Base-by-base conservation (phyloP, 2,888 invertebrate genomes). In the Scaptodrosophila latifasciaeformis region DNA sequence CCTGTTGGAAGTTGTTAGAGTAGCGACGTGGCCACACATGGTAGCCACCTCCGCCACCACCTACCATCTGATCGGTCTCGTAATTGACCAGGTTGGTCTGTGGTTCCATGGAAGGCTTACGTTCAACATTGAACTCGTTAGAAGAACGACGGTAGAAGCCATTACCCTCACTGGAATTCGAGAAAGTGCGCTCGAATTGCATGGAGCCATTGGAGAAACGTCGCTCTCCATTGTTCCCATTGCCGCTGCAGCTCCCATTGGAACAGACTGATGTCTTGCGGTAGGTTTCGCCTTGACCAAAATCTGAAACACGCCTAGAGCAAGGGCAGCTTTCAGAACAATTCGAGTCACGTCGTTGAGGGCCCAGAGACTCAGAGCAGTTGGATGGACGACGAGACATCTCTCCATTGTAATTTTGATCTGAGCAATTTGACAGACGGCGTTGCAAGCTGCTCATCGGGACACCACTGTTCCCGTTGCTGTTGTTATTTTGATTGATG, bases 121-220 rank as follows among this genome's bases (percentile, higher is more conserved):
- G 80, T 27, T 84, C 84, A 46, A 76, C 66, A 30, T 81, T 77
- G 53, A 79, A 83, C 13, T 86, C 86, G 19, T 82, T 84, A 1
- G 86, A 86, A 37, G 81, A 71, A 17, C 86, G 83, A 2, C 86
- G 80, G 49, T 84, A 82, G 68, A 82, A 81, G 15, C 68, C 76
- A 7, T 68, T 64, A 56, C 62, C 65, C 30, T 79, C 80, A 63
- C 80, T 83, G 74, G 72, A 72, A 67, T 83, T 85, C 21, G 86
- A 85, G 53, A 83, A 85, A 24, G 67, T 83, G 12, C 85, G 65
- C 51, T 85, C 85, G 56, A 85, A 85, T 51, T 84, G 85, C 67
- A 85, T 71, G 37, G 85, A 82, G 9, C 85, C 85, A 29, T 85
- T 88, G 1, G 90, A 90, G 74, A 88, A 85, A 42, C 90, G 87